Evolutionary conservation across 2,797 vertebrate species (phyloP).

Genomic region (Sebastes elongatus): DNA sequence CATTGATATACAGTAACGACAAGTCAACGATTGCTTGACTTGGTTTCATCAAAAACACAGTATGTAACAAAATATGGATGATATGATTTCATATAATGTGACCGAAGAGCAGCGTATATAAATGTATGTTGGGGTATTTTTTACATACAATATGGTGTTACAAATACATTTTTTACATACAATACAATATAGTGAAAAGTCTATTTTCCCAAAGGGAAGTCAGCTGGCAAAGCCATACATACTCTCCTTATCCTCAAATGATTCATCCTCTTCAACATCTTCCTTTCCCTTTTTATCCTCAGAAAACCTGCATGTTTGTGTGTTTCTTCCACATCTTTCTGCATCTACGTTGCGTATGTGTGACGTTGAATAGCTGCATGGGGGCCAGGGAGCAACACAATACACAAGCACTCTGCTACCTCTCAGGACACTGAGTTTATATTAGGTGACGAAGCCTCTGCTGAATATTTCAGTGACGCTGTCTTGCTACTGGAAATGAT

Average conservation of each 20-base stretch:
- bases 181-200: neutral
- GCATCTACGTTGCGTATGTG: neutral
- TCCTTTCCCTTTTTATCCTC: neutral
- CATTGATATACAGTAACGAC: neutral
- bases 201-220: neutral
- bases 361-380: neutral
- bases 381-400: neutral
- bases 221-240: neutral
- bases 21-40: neutral
- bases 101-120: neutral
- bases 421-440: conserved; percentile 40
- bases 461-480: conserved; percentile 48
- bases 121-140: neutral
- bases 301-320: conserved; percentile 10
- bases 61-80: neutral
- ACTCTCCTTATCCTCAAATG: conserved; percentile 7
- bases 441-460: conserved; percentile 28
- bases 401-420: neutral
- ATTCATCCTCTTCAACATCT: conserved; percentile 1
- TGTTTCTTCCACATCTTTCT: neutral
- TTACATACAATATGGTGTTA: neutral
- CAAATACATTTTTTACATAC: neutral
- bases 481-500: conserved; percentile 9
- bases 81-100: neutral
- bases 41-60: neutral